Evolutionary conservation across 1,140 invertebrate species (phyloP).

Genomic region (Drosophila teissieri): DNA sequence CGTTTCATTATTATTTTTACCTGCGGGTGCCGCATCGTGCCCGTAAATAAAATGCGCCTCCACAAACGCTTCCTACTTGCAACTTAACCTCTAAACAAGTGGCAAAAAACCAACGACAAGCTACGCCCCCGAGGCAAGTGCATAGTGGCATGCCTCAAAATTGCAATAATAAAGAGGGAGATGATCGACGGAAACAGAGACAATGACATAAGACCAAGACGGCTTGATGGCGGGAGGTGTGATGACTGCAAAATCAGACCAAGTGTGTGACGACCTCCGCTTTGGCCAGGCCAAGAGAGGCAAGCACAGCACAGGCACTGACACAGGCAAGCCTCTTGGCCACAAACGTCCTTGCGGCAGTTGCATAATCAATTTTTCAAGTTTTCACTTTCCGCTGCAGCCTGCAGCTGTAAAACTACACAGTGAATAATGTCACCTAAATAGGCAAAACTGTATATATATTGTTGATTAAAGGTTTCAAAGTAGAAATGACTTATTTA

Average conservation of each 20-base stretch:
- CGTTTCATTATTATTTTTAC: slow-evolving; percentile 27
- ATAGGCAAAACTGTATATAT: not conserved
- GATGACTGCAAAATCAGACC: slow-evolving; percentile 69
- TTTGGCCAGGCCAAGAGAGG: slow-evolving; percentile 30
- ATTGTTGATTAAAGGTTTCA: not conserved
- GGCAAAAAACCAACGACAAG: slow-evolving; percentile 37
- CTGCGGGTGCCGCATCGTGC: slow-evolving; percentile 65
- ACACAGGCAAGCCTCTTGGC: slow-evolving; percentile 61
- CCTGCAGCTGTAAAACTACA: slow-evolving; percentile 30
- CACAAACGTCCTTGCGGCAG: slow-evolving; percentile 78
- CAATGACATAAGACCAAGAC: slow-evolving; percentile 15
- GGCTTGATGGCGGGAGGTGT: slow-evolving; percentile 4
- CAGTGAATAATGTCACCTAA: not conserved
- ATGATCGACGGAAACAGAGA: not conserved
- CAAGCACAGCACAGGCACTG: slow-evolving; percentile 9
- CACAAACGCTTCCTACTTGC: slow-evolving; percentile 76
- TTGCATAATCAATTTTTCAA: slow-evolving; percentile 80
- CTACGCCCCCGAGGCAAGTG: slow-evolving; percentile 66
- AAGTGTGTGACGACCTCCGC: slow-evolving; percentile 77
- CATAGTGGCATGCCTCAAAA: slow-evolving; percentile 60
- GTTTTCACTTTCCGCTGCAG: slow-evolving; percentile 72
- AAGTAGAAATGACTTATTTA: too few species aligned
- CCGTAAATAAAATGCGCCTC: slow-evolving; percentile 71
- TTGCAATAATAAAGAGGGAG: slow-evolving; percentile 58
- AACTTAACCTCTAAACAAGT: slow-evolving; percentile 75